Base-by-base conservation (phyloP, 2,888 invertebrate genomes). In the Zaprionus obscuricornis region DNA sequence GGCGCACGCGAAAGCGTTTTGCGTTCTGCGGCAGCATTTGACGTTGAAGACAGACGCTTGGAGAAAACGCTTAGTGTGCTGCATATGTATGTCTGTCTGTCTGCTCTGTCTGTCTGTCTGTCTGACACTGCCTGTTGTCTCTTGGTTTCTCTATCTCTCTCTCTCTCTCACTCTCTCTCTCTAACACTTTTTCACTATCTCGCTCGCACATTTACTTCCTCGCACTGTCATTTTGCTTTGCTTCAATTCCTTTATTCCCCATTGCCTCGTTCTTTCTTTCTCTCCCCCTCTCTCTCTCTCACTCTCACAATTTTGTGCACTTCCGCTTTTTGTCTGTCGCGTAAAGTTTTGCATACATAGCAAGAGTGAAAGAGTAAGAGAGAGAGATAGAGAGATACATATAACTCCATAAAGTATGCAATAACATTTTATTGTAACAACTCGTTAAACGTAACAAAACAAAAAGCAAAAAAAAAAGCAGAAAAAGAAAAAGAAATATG, bases 361-460 rank as follows among this genome's bases (percentile, higher is more conserved):
- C n/a, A 43, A n/a, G n/a, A n/a, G 31, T 14, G 13, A 31, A 29
- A 29, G n/a, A 29, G 27, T 6, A 7, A 51, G 22, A 51, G 42
- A 52, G 47, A 56, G 22, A 55, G 22, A 51, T 11, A 34, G 11
- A 37, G 16, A 46, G 8, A 40, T 22, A 33, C 29, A 39, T 13
- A 27, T 17, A 10, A 17, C 59, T 57, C 57, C 66, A 73, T 76
- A 76, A 78, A 73, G 75, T 78, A 81, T 81, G 81, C 85, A 70
- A 81, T 81, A 85, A 82, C 78, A 69, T 79, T 83, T 85, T 79
- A 76, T 83, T 76, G 77, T 59, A 85, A 83, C 85, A 83, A 82
- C 76, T 79, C 81, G 79, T 67, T 76, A 66, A 83, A 74, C 62
- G 71, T 65, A 77, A 65, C 66, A 64, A 77, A 66, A 60, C 47